phyloP scores from a whole-genome alignment of 2,888 invertebrate species.

The Rhimphoctona megacephalus region DNA sequence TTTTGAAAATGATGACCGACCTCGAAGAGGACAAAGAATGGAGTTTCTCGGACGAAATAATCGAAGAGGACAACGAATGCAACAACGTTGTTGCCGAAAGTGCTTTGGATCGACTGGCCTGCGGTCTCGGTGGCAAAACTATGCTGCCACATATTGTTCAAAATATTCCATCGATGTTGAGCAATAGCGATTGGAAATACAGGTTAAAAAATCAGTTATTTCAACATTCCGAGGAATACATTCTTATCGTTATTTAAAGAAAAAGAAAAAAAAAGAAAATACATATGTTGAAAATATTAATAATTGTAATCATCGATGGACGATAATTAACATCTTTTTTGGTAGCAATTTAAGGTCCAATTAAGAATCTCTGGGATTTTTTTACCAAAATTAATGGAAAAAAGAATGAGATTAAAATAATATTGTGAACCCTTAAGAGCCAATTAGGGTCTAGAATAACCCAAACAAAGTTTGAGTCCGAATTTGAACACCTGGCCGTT shows the following conservation, averaged over 20 bases:
- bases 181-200: constrained; percentile 93
- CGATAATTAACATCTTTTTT: too few relatives aligned
- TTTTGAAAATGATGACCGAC: constrained; percentile 97
- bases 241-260: too few relatives aligned
- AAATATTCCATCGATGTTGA: constrained; percentile 94
- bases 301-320: neutral
- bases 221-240: neutral
- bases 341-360: too few relatives aligned
- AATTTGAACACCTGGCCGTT: too few relatives aligned
- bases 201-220: constrained; percentile 83
- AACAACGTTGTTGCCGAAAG: constrained; percentile 98
- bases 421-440: too few relatives aligned
- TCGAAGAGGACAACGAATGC: constrained; percentile 97
- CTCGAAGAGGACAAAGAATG: constrained; percentile 96
- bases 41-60: constrained; percentile 93
- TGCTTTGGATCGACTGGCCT: constrained; percentile 98
- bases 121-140: constrained; percentile 97
- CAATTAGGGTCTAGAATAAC: too few relatives aligned
- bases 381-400: too few relatives aligned
- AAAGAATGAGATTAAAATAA: too few relatives aligned
- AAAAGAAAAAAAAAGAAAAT: neutral
- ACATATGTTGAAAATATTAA: neutral
- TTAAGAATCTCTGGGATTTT: too few relatives aligned
- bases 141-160: constrained; percentile 95
- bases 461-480: too few relatives aligned